Base-by-base conservation (phyloP, 1,140 invertebrate genomes). In the Reticulitermes speratus region DNA sequence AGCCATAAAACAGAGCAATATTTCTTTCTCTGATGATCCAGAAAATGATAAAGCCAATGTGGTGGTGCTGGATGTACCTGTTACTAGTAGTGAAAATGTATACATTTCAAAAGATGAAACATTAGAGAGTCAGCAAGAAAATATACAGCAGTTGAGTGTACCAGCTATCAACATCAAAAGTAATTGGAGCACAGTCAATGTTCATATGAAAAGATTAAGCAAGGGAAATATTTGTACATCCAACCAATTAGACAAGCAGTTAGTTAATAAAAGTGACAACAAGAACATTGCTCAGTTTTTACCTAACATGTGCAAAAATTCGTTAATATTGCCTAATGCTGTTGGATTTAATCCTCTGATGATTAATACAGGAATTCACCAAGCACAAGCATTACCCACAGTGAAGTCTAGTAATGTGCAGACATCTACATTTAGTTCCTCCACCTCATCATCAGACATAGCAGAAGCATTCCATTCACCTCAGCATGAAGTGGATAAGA, bases 1-100 rank as follows among this genome's bases (percentile, higher is more conserved):
- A 81, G 85, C 85, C 38, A 65, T 86, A 12, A 81, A 14, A 44
- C 85, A 86, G 85, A 45, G 85, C n/a, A 65, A 44, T 81, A 82
- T 55, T 86, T 86, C 85, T 38, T 86, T 86, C 75, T 32, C 30
- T 7, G 44, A 81, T 75, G 75, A 86, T 69, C 30, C 21, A 30
- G 44, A 30, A 25, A 69, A 44, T 44, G 48, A 45, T 44, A 81
- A 75, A 75, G 65, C 65, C n/a, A 45, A 30, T 84, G 32, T 75
- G 25, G 65, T 75, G 25, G n/a, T 75, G 65, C 9, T 75, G 65
- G 65, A 75, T 30, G 65, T 75, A 75, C 65, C 65, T 75, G n/a
- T 75, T 11, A 75, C 65, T 75, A 30, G n/a, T 30, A 75, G 2
- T 75, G 65, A 75, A 30, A 30, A 75, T 30, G 25, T 75, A 75